Evolutionary conservation across 2,888 invertebrate species (phyloP).

Genomic region (Glomeris marginata): DNA sequence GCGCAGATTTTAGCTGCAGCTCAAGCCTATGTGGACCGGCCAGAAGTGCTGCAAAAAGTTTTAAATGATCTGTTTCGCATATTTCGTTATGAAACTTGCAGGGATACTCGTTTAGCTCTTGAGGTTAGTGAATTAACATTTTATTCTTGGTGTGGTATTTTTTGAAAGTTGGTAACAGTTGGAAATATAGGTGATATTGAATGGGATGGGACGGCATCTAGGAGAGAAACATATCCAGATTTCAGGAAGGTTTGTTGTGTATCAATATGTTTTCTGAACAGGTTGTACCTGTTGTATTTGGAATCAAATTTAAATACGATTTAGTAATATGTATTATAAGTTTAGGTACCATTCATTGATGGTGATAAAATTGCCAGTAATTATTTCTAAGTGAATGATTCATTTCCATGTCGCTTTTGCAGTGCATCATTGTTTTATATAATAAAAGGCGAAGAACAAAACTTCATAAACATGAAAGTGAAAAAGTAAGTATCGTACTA

Average conservation of each 20-base stretch:
- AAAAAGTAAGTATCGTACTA: constrained; percentile 44
- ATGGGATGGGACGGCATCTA: constrained; percentile 78
- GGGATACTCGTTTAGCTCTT: constrained; percentile 55
- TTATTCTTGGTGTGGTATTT: constrained; percentile 9
- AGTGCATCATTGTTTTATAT: constrained; percentile 92
- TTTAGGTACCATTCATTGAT: too few relatives aligned
- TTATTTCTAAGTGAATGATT: too few relatives aligned
- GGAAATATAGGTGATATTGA: constrained; percentile 46
- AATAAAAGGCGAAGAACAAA: constrained; percentile 69
- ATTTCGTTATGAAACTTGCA: constrained; percentile 67
- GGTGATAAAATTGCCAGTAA: too few relatives aligned
- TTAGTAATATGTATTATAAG: too few relatives aligned
- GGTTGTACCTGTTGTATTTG: too few relatives aligned
- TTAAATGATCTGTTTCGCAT: constrained; percentile 81
- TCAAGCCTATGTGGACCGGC: constrained; percentile 63
- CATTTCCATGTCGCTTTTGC: constrained; percentile 24
- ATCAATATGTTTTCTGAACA: too few relatives aligned
- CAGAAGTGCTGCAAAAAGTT: constrained; percentile 63
- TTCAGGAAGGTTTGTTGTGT: constrained; percentile 29
- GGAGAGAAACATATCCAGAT: constrained; percentile 83
- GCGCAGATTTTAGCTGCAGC: constrained; percentile 75
- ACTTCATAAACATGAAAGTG: constrained; percentile 51
- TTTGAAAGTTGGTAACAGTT: constrained; percentile 17
- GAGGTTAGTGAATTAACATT: constrained; percentile 30
- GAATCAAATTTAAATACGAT: too few relatives aligned